These are phyloP conservation scores for Falcunculus frontatus DNA, from an alignment of 2,113 vertebrate species.

Conservation along the genomic window DNA sequence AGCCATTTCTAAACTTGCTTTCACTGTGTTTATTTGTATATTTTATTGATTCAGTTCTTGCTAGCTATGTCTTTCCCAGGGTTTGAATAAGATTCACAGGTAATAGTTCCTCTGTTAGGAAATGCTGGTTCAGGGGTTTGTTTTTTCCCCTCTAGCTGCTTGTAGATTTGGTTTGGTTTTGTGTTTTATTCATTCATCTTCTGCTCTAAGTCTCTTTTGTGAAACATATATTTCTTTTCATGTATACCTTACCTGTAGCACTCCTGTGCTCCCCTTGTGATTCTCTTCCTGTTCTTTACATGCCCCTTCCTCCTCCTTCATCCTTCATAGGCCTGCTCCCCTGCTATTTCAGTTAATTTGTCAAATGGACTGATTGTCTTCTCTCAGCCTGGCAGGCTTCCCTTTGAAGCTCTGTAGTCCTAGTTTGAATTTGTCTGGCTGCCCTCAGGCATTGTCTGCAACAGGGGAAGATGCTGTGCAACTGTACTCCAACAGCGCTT, in stretches of 20 bases:
- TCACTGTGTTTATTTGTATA: background rate
- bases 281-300: background rate
- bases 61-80: background rate
- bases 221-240: background rate
- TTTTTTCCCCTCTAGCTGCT: background rate
- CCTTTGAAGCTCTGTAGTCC: conserved; percentile 31
- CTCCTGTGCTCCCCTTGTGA: background rate
- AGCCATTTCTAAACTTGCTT: background rate
- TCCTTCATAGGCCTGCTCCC: background rate
- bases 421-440: background rate
- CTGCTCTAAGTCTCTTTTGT: background rate
- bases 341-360: conserved; percentile 40
- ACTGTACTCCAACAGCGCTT: background rate
- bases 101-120: background rate
- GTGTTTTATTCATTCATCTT: background rate
- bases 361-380: conserved; percentile 22
- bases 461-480: background rate
- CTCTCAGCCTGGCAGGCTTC: conserved; percentile 9
- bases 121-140: background rate
- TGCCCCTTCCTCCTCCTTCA: background rate
- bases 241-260: background rate
- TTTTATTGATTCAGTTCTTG: background rate
- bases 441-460: background rate
- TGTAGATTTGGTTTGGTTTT: background rate
- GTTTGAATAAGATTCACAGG: background rate